Evolutionary conservation across 2,888 invertebrate species (phyloP).

Genomic region (Phengaris alcon): DNA sequence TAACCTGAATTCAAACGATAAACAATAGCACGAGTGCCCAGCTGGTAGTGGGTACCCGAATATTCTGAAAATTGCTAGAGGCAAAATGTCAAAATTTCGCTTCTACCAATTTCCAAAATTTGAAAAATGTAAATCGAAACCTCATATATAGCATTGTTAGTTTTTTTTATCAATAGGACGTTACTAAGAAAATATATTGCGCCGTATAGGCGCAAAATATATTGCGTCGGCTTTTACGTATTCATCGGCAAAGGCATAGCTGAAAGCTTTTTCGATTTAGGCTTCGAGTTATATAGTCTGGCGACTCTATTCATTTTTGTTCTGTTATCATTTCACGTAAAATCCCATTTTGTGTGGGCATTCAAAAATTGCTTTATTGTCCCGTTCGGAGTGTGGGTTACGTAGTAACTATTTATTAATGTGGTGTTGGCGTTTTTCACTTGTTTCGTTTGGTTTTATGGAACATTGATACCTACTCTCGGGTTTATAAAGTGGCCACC

Average conservation of each 20-base stretch:
- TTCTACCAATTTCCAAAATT: no score
- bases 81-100: no score
- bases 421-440: not conserved
- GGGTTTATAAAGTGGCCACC: not conserved
- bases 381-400: not conserved
- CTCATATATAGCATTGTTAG: slow-evolving; percentile 16
- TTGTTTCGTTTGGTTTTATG: not conserved
- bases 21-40: no score
- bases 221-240: slow-evolving; percentile 39
- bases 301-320: slow-evolving; percentile 34
- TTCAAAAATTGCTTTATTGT: slow-evolving; percentile 28
- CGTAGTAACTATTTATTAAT: no score
- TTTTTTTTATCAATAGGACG: slow-evolving; percentile 33
- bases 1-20: no score
- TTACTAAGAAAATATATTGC: slow-evolving; percentile 38
- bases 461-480: not conserved
- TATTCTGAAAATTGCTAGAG: not conserved
- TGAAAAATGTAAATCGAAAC: slow-evolving; percentile 2
- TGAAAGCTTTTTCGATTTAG: slow-evolving; percentile 42
- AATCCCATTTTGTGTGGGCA: slow-evolving; percentile 29
- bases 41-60: not conserved
- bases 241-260: slow-evolving; percentile 39
- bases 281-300: slow-evolving; percentile 38
- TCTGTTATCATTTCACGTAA: slow-evolving; percentile 36
- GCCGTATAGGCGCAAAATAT: slow-evolving; percentile 37